These are phyloP conservation scores for Capromys pilorides DNA, from an alignment of 2,797 vertebrate genomes.

Conservation along the genomic window DNA sequence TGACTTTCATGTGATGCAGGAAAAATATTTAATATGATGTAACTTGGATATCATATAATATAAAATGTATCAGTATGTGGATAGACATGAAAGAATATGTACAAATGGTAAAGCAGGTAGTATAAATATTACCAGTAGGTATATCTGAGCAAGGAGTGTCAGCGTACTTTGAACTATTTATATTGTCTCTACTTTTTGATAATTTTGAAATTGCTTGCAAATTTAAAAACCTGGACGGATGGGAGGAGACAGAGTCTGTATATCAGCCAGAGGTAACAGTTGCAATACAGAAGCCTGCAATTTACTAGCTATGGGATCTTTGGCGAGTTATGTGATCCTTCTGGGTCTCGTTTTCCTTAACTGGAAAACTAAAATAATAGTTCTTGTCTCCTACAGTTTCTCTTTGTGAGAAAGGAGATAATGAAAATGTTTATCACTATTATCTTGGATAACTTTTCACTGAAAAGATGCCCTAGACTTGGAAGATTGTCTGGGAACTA, in stretches of 20 bases:
- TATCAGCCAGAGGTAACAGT: not conserved
- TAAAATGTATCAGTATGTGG: not conserved
- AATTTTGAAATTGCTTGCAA: slow-evolving; percentile 28
- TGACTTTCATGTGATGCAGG: not conserved
- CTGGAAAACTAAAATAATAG: not conserved
- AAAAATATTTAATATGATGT: not conserved
- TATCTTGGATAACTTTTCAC: slow-evolving; percentile 32
- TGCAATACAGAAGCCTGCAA: not conserved
- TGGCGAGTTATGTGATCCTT: not conserved
- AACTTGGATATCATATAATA: not conserved
- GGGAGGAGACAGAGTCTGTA: not conserved
- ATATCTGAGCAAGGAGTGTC: not conserved
- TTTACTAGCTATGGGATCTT: not conserved
- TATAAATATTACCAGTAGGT: not conserved
- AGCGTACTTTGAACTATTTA: not conserved
- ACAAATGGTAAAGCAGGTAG: not conserved
- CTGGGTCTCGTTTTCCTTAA: not conserved
- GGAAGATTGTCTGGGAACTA: not conserved
- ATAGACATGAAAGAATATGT: not conserved
- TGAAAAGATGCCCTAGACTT: not conserved
- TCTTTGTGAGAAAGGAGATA: not conserved
- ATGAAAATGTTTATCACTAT: not conserved
- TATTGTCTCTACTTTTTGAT: slow-evolving; percentile 4
- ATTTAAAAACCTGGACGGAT: not conserved
- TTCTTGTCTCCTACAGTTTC: not conserved